Conservation (phyloP, 1,140 invertebrate genomes). For the Euura lappo region DNA sequence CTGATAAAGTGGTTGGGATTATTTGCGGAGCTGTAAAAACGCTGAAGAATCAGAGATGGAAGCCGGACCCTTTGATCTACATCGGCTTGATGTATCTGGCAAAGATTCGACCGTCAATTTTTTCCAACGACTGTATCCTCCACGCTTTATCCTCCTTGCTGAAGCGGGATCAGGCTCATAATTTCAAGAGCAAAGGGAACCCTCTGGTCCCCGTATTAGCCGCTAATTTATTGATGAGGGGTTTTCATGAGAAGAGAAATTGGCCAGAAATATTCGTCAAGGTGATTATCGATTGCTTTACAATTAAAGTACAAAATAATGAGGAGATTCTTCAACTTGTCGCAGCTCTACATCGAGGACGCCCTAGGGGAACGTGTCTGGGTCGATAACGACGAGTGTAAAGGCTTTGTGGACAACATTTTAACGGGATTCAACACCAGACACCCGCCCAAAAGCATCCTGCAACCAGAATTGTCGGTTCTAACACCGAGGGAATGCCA, state of each 20-base stretch:
- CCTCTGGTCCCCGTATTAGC: conserved; percentile 82
- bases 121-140: conserved; percentile 79
- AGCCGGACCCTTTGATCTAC: conserved; percentile 81
- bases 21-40: conserved; percentile 71
- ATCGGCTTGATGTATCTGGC: conserved; percentile 82
- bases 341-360: conserved; percentile 91
- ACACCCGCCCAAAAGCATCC: conserved; percentile 67
- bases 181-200: conserved; percentile 80
- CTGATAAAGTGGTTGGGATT: conserved; percentile 66
- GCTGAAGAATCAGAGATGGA: conserved; percentile 72
- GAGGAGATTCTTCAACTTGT: conserved; percentile 29
- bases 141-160: conserved; percentile 84
- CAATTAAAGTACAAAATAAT: background rate
- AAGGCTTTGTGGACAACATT: conserved; percentile 92
- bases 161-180: conserved; percentile 75
- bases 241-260: conserved; percentile 76
- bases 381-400: conserved; percentile 92
- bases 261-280: conserved; percentile 83
- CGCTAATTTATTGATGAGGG: conserved; percentile 84
- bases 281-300: conserved; percentile 53
- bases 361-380: conserved; percentile 89
- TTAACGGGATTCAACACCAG: conserved; percentile 87
- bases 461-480: conserved; percentile 66
- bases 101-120: conserved; percentile 80
- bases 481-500: conserved; percentile 59